Base-by-base conservation (phyloP, 2,888 invertebrate species). In the Pheosia tremula region DNA sequence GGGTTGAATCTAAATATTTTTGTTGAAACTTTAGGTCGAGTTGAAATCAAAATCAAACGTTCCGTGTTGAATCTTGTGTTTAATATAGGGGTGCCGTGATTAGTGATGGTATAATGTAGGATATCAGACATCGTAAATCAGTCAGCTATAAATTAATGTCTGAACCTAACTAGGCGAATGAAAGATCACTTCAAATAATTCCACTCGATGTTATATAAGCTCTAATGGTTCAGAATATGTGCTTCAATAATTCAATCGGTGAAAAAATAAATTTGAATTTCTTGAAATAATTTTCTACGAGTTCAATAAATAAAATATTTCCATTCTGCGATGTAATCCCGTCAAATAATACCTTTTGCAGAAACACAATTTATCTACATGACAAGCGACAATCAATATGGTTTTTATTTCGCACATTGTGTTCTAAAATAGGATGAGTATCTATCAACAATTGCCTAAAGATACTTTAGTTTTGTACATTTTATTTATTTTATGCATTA, bases 311-410 rank as follows among this genome's bases (percentile, higher is more conserved):
- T 45, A 45, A 45, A 45, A 45, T 45, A 39, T n/a, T 39, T 41
- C n/a, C 11, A 38, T 43, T 45, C 45, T 56, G 9, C 13, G 24
- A 36, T 56, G 3, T 45, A 7, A 53, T 54, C 58, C 60, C 54
- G 63, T 63, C 58, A 58, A 57, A 55, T 58, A 47, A 66, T 55
- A 50, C 58, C 60, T 68, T 66, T 66, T 61, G 58, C 56, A 55
- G 41, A 36, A 60, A 53, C 49, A 61, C 55, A 64, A 70, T 41
- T 61, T 60, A 73, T 67, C 75, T 67, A 64, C 66, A 73, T 66
- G 67, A 75, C 76, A 73, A 75, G 69, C 68, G 74, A 64, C 64
- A 67, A 68, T 67, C 66, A 66, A 68, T 70, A 68, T 55, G 63
- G 41, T 8, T 5, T 41, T 41, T 6, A 8, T 41, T 41, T 41